phyloP scores from a whole-genome alignment of 2,113 vertebrate species.

The Chaenogobius annularis region DNA sequence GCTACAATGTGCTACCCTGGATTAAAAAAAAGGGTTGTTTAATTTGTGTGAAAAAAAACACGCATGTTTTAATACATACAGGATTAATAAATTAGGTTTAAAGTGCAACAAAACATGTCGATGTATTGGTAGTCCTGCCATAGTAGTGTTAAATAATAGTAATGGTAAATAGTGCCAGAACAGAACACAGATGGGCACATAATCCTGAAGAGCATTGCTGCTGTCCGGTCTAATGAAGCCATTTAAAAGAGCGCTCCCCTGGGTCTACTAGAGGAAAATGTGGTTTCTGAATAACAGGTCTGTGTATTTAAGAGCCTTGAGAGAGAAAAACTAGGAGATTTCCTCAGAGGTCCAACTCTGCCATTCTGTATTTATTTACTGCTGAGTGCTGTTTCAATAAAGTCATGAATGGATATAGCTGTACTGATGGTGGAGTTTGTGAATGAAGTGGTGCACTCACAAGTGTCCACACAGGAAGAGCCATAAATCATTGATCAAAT shows the following conservation, averaged over 20 bases:
- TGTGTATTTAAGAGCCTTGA: neutral
- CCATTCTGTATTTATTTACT: neutral
- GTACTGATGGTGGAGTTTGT: neutral
- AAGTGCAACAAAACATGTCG: too few relatives aligned
- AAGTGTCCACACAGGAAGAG: neutral
- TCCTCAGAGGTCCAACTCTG: neutral
- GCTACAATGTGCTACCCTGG: neutral
- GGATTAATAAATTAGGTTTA: too few relatives aligned
- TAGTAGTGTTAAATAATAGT: neutral
- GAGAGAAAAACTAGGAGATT: neutral
- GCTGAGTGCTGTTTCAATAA: neutral
- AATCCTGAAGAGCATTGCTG: neutral
- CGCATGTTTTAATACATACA: too few relatives aligned
- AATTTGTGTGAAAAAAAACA: neutral
- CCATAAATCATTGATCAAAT: neutral
- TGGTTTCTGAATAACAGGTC: conserved; percentile 2
- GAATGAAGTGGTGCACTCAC: neutral
- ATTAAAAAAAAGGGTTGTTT: neutral
- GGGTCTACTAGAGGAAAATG: neutral
- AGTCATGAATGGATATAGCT: neutral
- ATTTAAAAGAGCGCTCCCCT: neutral
- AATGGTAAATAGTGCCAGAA: neutral
- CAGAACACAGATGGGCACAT: neutral
- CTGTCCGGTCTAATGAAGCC: neutral
- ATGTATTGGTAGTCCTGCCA: neutral